Conservation (phyloP, 1,140 invertebrate genomes). For the Tachypleus tridentatus region DNA sequence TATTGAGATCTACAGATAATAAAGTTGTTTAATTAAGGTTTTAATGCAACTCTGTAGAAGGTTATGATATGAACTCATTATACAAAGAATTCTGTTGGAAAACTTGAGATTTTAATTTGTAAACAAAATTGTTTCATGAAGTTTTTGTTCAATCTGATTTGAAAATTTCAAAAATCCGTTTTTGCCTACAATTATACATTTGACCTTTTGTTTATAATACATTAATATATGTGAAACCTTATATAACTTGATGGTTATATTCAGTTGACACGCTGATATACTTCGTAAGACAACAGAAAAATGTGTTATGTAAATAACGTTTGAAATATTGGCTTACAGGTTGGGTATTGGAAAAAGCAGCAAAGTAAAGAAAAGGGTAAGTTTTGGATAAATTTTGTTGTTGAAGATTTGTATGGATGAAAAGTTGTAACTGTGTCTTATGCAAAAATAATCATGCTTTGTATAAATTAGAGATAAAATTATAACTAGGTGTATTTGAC, state of each 20-base stretch:
- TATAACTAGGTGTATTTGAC: not conserved
- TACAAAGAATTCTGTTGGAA: too few species aligned
- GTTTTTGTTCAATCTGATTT: too few species aligned
- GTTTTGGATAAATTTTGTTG: constrained; percentile 1
- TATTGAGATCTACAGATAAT: too few species aligned
- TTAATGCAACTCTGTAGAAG: too few species aligned
- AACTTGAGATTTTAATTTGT: too few species aligned
- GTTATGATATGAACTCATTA: too few species aligned
- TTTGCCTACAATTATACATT: too few species aligned
- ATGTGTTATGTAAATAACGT: not conserved
- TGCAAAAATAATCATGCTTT: not conserved
- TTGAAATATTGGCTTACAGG: constrained; percentile 2
- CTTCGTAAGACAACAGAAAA: not conserved
- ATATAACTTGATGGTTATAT: not conserved
- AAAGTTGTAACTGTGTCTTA: not conserved
- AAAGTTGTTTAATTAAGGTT: too few species aligned
- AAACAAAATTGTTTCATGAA: too few species aligned
- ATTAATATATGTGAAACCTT: not conserved
- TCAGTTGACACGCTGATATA: not conserved
- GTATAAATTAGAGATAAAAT: not conserved
- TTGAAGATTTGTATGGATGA: constrained; percentile 6
- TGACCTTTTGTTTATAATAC: too few species aligned
- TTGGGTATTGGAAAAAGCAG: constrained; percentile 23
- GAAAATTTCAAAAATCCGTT: too few species aligned
- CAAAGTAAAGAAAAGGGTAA: constrained; percentile 17